Evolutionary conservation across 1,140 invertebrate genomes (phyloP).

Genomic region (Lethrus apterus): DNA sequence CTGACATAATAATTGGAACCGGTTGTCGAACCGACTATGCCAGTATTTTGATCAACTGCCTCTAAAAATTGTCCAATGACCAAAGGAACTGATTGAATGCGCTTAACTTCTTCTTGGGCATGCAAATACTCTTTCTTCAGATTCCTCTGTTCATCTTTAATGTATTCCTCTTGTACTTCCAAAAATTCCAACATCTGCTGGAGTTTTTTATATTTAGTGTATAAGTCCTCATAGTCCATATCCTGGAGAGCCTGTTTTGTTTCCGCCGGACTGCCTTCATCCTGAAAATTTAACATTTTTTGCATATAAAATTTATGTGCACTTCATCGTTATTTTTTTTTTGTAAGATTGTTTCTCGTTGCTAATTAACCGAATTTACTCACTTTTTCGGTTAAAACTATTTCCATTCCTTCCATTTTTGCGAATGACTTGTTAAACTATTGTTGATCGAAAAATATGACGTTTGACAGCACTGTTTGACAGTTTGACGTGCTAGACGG

Average conservation of each 20-base stretch:
- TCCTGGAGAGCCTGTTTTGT: conserved; percentile 59
- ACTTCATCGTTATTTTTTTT: background rate
- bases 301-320: background rate
- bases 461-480: too few species aligned
- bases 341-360: background rate
- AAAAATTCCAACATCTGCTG: conserved; percentile 85
- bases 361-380: conserved; percentile 19
- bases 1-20: conserved; percentile 91
- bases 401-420: conserved; percentile 63
- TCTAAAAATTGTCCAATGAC: conserved; percentile 92
- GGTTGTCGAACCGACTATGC: conserved; percentile 63
- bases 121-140: conserved; percentile 89
- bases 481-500: too few species aligned
- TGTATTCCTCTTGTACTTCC: conserved; percentile 89
- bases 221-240: conserved; percentile 82
- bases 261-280: conserved; percentile 52
- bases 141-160: conserved; percentile 90
- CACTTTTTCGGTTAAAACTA: conserved; percentile 64
- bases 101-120: conserved; percentile 88
- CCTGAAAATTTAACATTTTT: conserved; percentile 42
- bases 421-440: conserved; percentile 24
- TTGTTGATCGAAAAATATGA: too few species aligned
- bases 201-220: conserved; percentile 94
- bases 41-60: conserved; percentile 89
- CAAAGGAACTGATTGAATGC: conserved; percentile 87